phyloP scores from a whole-genome alignment of 2,888 invertebrate genomes.

The Drosophila histrio region DNA sequence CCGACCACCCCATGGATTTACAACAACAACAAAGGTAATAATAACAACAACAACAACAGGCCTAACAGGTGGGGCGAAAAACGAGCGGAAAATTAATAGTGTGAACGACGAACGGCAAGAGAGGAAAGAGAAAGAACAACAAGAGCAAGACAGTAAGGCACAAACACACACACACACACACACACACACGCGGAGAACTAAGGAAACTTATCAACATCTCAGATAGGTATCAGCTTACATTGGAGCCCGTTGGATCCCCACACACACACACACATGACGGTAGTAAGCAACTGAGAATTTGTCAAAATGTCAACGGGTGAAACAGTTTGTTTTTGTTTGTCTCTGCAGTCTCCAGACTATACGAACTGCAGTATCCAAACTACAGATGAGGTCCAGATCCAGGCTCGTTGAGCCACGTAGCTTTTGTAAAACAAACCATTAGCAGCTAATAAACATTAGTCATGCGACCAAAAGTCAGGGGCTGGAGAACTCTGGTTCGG shows the following conservation, averaged over 20 bases:
- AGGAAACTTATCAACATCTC: slow-evolving; percentile 49
- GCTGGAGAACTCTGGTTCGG: slow-evolving; percentile 39
- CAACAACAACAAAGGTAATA: slow-evolving; percentile 12
- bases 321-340: slow-evolving; percentile 59
- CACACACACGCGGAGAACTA: no score
- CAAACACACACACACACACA: slow-evolving; percentile 3
- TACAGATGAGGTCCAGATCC: neutral
- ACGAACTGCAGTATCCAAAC: no score
- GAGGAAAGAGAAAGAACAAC: slow-evolving; percentile 10
- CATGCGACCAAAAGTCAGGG: slow-evolving; percentile 67
- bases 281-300: slow-evolving; percentile 80
- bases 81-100: slow-evolving; percentile 81
- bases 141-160: slow-evolving; percentile 33
- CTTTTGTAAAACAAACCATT: slow-evolving; percentile 84
- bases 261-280: slow-evolving; percentile 44
- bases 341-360: neutral
- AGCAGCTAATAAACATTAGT: slow-evolving; percentile 84
- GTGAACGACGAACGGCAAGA: slow-evolving; percentile 70
- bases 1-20: slow-evolving; percentile 75
- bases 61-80: slow-evolving; percentile 59
- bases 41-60: slow-evolving; percentile 30
- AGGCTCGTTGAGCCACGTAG: slow-evolving; percentile 66
- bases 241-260: slow-evolving; percentile 53
- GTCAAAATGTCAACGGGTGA: slow-evolving; percentile 83
- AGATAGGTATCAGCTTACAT: slow-evolving; percentile 78